Evolutionary conservation across 2,888 invertebrate genomes (phyloP), one percentile per base, ranked within the genome.

Genomic region (Caenorhabditis sp.): DNA sequence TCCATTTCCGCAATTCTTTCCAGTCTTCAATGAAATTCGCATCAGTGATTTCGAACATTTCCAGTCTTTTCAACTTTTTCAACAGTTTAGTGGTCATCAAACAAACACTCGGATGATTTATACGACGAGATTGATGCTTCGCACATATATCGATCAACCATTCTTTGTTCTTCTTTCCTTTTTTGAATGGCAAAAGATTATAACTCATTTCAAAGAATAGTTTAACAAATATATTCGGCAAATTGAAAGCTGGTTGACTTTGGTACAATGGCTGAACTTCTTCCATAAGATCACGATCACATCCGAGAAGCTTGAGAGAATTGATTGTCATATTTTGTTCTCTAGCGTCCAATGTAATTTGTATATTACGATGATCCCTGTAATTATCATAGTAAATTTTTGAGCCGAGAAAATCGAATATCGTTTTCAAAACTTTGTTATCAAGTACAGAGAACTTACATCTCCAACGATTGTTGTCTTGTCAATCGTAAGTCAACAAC

Each of bases 401-500:
- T 52, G 2, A 14, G 17, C 7, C 5, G 50, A 50, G 50, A 50
- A 14, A 50, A 20, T 50, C 5, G n/a, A n/a, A n/a, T n/a, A n/a
- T n/a, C n/a, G n/a, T n/a, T n/a, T n/a, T n/a, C n/a, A n/a, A n/a
- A n/a, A n/a, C n/a, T n/a, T n/a, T n/a, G n/a, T n/a, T n/a, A n/a
- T n/a, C n/a, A n/a, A n/a, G n/a, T n/a, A n/a, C n/a, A n/a, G n/a
- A 56, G 10, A 56, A 56, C 56, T 36, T 1, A 58, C 62, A 66
- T n/a, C 1, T 20, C 10, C 2, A 68, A 25, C 3, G 74, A 74
- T 38, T 74, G 60, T 7, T 74, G 66, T 26, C 69, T 50, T 5
- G 74, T 61, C 4, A 70, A 38, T 21, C 63, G 64, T 1, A 81
- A 56, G 50, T 81, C 81, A 50, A 76, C 74, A 25, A 61, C 36